Conservation (phyloP, 1,140 invertebrate species). For the Acromyrmex echinatior region DNA sequence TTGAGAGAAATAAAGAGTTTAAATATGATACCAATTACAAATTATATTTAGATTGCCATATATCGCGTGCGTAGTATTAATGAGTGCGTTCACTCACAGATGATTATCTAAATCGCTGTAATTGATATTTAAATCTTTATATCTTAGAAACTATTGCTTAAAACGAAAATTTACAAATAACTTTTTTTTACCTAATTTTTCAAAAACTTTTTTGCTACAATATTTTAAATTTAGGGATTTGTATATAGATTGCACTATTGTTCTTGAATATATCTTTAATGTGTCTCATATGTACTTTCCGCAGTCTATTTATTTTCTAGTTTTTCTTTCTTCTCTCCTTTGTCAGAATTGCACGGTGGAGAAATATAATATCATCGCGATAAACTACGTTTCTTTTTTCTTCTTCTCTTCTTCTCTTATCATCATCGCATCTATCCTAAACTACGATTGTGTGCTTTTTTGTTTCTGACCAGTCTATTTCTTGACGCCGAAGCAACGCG, state of each 20-base stretch:
- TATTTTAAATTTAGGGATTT: no score
- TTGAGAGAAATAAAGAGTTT: no score
- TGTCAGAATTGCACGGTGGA: conserved; percentile 22
- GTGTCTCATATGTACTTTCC: neutral
- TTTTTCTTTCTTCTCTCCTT: conserved; percentile 27
- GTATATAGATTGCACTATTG: neutral
- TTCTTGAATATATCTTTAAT: neutral
- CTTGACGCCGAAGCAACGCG: neutral
- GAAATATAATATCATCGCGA: conserved; percentile 56
- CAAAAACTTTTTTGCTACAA: no score
- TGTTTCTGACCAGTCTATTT: neutral
- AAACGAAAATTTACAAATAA: no score
- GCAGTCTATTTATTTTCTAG: neutral
- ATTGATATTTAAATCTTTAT: no score
- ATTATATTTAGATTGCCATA: no score
- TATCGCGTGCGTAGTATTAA: no score
- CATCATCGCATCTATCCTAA: conserved; percentile 6
- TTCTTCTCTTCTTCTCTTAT: neutral
- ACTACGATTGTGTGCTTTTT: conserved; percentile 11
- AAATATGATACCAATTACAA: no score
- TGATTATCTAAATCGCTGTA: no score
- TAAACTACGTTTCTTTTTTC: conserved; percentile 60
- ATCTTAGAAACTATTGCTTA: no score
- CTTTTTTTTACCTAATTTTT: no score
- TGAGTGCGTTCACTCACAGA: no score